Conservation (phyloP, 1,140 invertebrate species). For the Drosophila hydei region DNA sequence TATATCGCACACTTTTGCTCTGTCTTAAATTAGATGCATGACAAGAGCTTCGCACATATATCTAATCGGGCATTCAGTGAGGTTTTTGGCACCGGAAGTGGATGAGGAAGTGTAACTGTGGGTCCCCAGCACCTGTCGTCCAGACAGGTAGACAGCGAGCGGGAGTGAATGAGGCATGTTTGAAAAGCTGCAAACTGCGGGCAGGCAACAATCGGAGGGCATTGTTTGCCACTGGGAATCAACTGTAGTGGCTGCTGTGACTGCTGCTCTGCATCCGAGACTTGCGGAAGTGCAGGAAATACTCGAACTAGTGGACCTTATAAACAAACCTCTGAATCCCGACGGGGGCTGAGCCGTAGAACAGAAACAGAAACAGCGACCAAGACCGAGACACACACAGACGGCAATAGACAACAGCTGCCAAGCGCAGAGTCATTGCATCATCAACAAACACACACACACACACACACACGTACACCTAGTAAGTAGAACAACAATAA, state of each 20-base stretch:
- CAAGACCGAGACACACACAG: conserved; percentile 31
- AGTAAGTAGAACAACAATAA: conserved; percentile 56
- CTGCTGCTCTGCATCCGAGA: conserved; percentile 14
- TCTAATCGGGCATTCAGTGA: too few species aligned
- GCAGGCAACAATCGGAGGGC: conserved; percentile 53
- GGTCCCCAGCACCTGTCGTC: background rate
- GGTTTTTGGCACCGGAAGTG: background rate
- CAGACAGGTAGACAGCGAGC: conserved; percentile 51
- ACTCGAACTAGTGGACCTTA: conserved; percentile 42
- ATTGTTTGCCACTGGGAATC: conserved; percentile 49
- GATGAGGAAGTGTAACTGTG: conserved; percentile 40
- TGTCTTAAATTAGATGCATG: too few species aligned
- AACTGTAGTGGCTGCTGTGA: conserved; percentile 1
- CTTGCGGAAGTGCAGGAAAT: conserved; percentile 69
- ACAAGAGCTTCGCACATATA: too few species aligned
- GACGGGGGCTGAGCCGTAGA: conserved; percentile 3
- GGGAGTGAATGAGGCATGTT: conserved; percentile 31
- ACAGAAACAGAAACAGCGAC: background rate
- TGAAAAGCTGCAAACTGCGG: conserved; percentile 65
- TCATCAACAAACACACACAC: conserved; percentile 70
- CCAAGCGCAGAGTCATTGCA: conserved; percentile 81
- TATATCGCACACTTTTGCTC: too few species aligned
- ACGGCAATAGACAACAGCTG: conserved; percentile 68
- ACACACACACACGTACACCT: conserved; percentile 39
- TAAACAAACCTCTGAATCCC: conserved; percentile 54